These are phyloP conservation scores for Ursus arctos DNA, from an alignment of 2,113 vertebrate species.

Conservation along the genomic window DNA sequence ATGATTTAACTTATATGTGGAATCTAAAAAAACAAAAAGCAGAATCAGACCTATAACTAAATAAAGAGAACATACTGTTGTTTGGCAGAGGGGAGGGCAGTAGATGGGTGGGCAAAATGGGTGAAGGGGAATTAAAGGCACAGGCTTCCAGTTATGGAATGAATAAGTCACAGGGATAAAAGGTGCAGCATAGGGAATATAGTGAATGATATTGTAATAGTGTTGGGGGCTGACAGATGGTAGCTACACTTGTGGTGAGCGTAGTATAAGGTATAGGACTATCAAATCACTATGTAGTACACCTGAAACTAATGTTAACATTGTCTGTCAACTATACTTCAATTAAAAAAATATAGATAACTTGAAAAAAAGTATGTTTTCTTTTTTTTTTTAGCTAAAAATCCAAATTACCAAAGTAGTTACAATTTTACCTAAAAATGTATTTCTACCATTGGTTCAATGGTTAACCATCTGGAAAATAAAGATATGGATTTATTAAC, in stretches of 20 bases:
- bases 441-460: conserved; percentile 4
- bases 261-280: neutral
- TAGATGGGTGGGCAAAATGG: neutral
- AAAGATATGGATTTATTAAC: neutral
- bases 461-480: neutral
- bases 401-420: neutral
- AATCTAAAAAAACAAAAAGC: neutral
- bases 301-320: neutral
- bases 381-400: neutral
- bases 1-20: neutral
- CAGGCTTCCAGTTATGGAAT: neutral
- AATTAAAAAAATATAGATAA: neutral
- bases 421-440: neutral
- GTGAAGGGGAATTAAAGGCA: neutral
- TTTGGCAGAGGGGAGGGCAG: neutral
- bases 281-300: neutral
- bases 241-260: neutral
- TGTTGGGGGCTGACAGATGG: neutral
- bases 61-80: neutral
- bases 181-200: neutral
- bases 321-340: neutral
- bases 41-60: neutral
- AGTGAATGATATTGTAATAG: neutral
- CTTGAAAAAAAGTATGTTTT: neutral
- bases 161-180: neutral